phyloP scores from a whole-genome alignment of 2,113 vertebrate genomes.

The Protobothrops flavoviridis region DNA sequence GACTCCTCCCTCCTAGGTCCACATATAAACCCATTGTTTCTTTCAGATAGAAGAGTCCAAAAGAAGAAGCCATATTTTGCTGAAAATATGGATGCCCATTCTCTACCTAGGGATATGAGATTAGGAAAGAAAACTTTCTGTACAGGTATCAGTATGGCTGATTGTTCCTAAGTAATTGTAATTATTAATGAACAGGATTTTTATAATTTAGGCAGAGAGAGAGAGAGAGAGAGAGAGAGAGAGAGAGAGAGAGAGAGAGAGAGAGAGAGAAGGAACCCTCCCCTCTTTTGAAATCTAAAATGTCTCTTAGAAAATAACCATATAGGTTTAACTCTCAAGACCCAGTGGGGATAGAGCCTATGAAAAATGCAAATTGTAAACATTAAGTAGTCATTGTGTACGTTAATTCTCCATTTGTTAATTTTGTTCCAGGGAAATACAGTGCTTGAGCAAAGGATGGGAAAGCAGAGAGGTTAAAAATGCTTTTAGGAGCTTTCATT shows the following conservation, averaged over 20 bases:
- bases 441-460: not conserved
- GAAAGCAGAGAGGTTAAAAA: constrained; percentile 5
- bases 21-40: not conserved
- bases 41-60: not conserved
- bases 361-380: not conserved
- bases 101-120: not conserved
- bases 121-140: not conserved
- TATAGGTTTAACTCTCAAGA: not conserved
- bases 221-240: too few species aligned
- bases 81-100: not conserved
- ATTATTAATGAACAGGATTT: not conserved
- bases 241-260: too few species aligned
- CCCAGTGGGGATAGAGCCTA: not conserved
- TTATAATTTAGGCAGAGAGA: not conserved
- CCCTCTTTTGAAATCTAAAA: not conserved
- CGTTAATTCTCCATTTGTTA: not conserved
- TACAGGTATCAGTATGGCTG: not conserved
- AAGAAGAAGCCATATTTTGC: not conserved
- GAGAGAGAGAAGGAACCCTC: not conserved
- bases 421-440: constrained; percentile 12
- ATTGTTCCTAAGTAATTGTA: not conserved
- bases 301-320: not conserved
- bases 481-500: constrained; percentile 23
- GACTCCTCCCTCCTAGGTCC: not conserved
- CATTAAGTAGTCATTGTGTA: not conserved